Evolutionary conservation across 2,113 vertebrate genomes (phyloP), one percentile per base, ranked within the genome.

Genomic region (Opisthocomus hoazin): DNA sequence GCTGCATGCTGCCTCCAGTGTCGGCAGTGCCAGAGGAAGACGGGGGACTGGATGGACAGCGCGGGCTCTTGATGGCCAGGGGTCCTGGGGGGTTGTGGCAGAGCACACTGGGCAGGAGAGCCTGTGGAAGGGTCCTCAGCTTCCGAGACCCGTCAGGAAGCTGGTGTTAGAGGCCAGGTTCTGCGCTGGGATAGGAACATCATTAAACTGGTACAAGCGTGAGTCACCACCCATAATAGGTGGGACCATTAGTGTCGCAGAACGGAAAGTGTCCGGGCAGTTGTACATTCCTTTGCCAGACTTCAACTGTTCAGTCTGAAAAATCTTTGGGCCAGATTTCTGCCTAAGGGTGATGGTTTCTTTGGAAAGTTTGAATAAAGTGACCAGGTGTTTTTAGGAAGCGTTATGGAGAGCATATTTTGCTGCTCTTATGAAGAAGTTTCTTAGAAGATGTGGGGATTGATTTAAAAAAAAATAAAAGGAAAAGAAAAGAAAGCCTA

Each of bases 291-390:
- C 58, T 30, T 43, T 21, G 81, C 81, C 87, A 87, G 65, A 60
- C 63, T 75, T 51, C 64, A 87, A 13, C 74, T 82, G 32, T 37
- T 74, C 23, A 11, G 45, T 23, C 83, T 86, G 87, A 82, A 63
- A 19, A 91, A 29, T 11, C 56, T 63, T 66, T 0, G 2, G 69
- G 89, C 80, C 80, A 58, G 37, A 24, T 65, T 80, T 45, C 95
- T 95, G 89, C 84, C 76, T 29, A 4, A 80, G 87, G 45, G 83
- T 36, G 41, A 29, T 17, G 84, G 56, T n/a, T 87, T 27, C 90
- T 88, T 41, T 88, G 93, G 89, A 80, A 90, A 83, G 54, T 86
- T 45, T 88, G 87, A 86, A 66, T 76, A 8, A 32, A 91, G 71
- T 39, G 58, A 30, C 57, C 89, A 90, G 91, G 91, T 83, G 86